Conservation (phyloP, 2,888 invertebrate species). For the Lysandra bellargus region DNA sequence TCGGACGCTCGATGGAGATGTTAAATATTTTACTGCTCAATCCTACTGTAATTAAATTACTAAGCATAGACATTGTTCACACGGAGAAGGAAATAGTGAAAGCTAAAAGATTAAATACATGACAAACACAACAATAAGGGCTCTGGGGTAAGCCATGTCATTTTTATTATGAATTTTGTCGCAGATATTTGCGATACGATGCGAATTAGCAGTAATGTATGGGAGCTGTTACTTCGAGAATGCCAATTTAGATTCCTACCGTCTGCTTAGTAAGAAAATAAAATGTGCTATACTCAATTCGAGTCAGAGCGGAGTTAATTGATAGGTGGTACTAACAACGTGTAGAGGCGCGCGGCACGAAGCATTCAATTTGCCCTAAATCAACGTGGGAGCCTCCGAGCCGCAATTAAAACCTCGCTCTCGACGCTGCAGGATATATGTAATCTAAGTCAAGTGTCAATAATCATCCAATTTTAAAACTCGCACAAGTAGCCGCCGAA, state of each 20-base stretch:
- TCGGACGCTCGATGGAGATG: slow-evolving; percentile 45
- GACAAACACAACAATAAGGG: not conserved
- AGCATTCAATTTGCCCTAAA: slow-evolving; percentile 71
- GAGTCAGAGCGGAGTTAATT: slow-evolving; percentile 55
- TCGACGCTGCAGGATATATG: slow-evolving; percentile 55
- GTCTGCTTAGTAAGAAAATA: slow-evolving; percentile 35
- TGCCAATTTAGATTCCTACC: slow-evolving; percentile 12
- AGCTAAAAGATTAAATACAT: slow-evolving; percentile 6
- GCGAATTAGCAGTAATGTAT: no score
- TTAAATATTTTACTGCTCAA: slow-evolving; percentile 44
- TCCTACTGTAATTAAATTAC: slow-evolving; percentile 40
- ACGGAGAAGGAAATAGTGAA: not conserved
- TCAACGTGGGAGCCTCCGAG: slow-evolving; percentile 56
- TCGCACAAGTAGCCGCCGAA: slow-evolving; percentile 42
- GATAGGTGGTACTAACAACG: slow-evolving; percentile 61
- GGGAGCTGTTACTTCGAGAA: not conserved
- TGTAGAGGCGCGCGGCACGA: slow-evolving; percentile 54
- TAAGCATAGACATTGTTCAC: not conserved
- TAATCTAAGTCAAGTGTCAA: slow-evolving; percentile 58
- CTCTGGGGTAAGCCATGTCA: no score
- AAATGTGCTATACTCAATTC: slow-evolving; percentile 37
- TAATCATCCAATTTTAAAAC: slow-evolving; percentile 53
- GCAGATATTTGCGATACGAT: no score
- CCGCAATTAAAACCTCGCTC: slow-evolving; percentile 65
- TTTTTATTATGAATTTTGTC: no score